Percentiles rank a stretch among this genome's conserved stretches.
Evolutionary conservation across 2,797 vertebrate genomes (phyloP).

Genomic region (Pipistrellus kuhlii): DNA sequence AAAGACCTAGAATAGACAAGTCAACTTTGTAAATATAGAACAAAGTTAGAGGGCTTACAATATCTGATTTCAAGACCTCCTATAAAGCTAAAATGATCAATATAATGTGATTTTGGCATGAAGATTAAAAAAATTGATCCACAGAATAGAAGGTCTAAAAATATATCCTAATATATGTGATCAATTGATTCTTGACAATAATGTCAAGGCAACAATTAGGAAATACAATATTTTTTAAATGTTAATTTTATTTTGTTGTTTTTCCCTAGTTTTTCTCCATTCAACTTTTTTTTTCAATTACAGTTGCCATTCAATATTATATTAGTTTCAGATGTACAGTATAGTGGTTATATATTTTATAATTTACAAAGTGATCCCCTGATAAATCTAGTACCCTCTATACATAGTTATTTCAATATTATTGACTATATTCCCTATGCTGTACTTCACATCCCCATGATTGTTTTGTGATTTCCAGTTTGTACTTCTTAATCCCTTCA

Average conservation of each 20-base stretch:
- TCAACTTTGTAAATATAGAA: background rate
- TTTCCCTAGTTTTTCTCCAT: background rate
- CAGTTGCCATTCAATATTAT: background rate
- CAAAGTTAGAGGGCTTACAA: background rate
- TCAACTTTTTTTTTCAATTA: background rate
- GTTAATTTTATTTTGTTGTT: background rate
- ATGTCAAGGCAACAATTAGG: background rate
- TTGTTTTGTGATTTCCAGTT: background rate
- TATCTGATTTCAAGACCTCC: slow-evolving; percentile 29
- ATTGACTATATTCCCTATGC: background rate
- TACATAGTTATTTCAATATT: background rate
- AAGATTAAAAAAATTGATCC: background rate
- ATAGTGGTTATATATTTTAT: background rate
- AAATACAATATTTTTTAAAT: background rate
- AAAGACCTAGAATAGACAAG: slow-evolving; percentile 13
- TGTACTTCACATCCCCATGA: background rate
- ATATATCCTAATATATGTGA: background rate
- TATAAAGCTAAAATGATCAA: slow-evolving; percentile 10
- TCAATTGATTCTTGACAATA: slow-evolving; percentile 2
- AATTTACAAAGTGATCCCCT: background rate
- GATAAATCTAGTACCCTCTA: background rate
- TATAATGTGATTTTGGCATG: slow-evolving; percentile 2
- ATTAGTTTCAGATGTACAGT: background rate
- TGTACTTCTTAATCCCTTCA: background rate
- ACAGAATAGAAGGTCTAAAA: slow-evolving; percentile 43